These are phyloP conservation scores for Heliconius hewitsoni DNA, from an alignment of 1,140 invertebrate genomes.

Conservation along the genomic window DNA sequence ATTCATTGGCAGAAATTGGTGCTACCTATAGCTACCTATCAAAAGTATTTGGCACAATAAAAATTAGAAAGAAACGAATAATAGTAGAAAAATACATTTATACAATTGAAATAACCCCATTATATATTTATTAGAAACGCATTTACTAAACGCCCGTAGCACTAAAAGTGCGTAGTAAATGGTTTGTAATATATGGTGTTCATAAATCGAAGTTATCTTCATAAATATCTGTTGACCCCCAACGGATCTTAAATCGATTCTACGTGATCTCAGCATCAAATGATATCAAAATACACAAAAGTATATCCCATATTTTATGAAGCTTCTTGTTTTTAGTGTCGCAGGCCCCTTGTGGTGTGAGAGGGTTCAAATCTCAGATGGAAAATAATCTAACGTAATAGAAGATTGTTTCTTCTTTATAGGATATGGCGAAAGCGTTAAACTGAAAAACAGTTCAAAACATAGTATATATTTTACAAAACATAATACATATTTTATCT, in stretches of 20 bases:
- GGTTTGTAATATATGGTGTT: conserved; percentile 46
- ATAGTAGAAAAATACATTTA: too few species aligned
- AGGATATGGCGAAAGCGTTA: too few species aligned
- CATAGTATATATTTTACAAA: too few species aligned
- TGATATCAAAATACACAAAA: conserved; percentile 8
- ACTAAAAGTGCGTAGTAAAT: conserved; percentile 38
- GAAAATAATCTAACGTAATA: neutral
- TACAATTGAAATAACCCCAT: neutral
- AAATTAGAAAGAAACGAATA: too few species aligned
- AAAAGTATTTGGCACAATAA: too few species aligned
- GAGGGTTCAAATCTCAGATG: neutral
- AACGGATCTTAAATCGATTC: conserved; percentile 73
- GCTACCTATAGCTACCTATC: too few species aligned
- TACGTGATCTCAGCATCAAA: conserved; percentile 55
- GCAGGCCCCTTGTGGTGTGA: neutral
- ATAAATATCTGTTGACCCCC: conserved; percentile 71
- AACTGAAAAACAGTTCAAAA: too few species aligned
- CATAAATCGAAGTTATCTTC: conserved; percentile 67
- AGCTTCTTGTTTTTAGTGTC: conserved; percentile 8
- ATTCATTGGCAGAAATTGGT: too few species aligned
- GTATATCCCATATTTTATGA: neutral
- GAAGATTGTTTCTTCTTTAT: too few species aligned
- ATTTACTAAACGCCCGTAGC: neutral
- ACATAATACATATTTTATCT: too few species aligned
- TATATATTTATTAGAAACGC: neutral